phyloP scores from a whole-genome alignment of 2,113 vertebrate species.

The Acanthochromis polyacanthus region DNA sequence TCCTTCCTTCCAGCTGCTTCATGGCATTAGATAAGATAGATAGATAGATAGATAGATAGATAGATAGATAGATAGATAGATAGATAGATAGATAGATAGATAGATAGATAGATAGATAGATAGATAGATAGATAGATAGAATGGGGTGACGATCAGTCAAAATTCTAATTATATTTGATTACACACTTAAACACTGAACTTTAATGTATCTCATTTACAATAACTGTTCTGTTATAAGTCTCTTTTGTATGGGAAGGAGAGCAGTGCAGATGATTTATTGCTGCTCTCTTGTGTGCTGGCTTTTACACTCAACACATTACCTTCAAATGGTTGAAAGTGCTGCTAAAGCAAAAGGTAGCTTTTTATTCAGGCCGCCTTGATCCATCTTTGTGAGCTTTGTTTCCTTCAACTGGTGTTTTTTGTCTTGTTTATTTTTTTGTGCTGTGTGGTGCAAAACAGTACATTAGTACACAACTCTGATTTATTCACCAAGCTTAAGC shows the following conservation, averaged over 20 bases:
- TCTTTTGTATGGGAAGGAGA: too few species aligned
- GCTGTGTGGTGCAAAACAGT: too few species aligned
- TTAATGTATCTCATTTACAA: neutral
- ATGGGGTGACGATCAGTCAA: neutral
- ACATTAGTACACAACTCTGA: too few species aligned
- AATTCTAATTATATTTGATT: neutral
- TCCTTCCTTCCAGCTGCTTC: neutral
- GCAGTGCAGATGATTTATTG: too few species aligned
- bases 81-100: neutral
- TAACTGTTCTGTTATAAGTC: too few species aligned
- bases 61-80: neutral
- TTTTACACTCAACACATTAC: neutral
- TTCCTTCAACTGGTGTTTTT: too few species aligned
- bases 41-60: neutral
- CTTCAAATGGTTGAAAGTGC: neutral
- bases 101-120: neutral
- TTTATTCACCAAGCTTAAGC: too few species aligned
- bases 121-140: neutral
- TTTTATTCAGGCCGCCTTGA: too few species aligned
- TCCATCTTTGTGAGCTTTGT: too few species aligned
- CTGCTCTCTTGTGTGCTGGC: too few species aligned
- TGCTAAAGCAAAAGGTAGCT: neutral
- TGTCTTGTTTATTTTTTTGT: too few species aligned
- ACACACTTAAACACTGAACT: neutral
- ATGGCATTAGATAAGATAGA: neutral